phyloP scores from a whole-genome alignment of 2,888 invertebrate genomes.

The Tetramorium bicarinatum region DNA sequence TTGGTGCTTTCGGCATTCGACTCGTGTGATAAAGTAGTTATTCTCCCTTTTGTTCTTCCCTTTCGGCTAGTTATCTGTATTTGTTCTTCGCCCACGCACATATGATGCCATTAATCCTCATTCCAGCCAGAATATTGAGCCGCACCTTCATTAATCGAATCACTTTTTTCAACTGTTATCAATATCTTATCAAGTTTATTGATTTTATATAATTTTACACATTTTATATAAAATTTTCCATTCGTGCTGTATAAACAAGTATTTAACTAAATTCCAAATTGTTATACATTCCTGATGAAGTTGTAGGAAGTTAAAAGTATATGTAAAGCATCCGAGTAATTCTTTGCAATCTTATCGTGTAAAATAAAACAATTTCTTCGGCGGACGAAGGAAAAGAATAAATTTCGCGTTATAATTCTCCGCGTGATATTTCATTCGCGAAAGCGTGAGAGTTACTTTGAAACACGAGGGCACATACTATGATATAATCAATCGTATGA shows the following conservation, averaged over 20 bases:
- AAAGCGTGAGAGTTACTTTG: not conserved
- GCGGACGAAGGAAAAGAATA: not conserved
- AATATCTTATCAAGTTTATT: slow-evolving; percentile 35
- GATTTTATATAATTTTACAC: not conserved
- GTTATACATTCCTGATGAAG: not conserved
- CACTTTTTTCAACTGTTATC: slow-evolving; percentile 2
- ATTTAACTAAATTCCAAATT: slow-evolving; percentile 4
- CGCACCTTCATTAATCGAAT: slow-evolving; percentile 4
- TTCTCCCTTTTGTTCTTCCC: not conserved
- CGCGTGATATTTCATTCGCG: not conserved
- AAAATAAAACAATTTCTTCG: not conserved
- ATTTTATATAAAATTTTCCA: not conserved
- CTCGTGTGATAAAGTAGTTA: slow-evolving; percentile 55
- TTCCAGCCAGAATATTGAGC: slow-evolving; percentile 5
- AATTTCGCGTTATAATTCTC: not conserved
- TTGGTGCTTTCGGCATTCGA: slow-evolving; percentile 76
- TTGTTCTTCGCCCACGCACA: not conserved
- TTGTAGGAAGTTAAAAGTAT: not conserved
- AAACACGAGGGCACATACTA: not conserved
- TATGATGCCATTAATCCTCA: not conserved
- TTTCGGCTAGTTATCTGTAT: slow-evolving; percentile 18
- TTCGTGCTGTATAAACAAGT: not conserved
- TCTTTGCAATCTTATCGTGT: not conserved
- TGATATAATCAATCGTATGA: not conserved
- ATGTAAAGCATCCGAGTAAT: not conserved